These are phyloP conservation scores for Pomatorhinus ruficollis DNA, from an alignment of 2,113 vertebrate species.

Conservation along the genomic window DNA sequence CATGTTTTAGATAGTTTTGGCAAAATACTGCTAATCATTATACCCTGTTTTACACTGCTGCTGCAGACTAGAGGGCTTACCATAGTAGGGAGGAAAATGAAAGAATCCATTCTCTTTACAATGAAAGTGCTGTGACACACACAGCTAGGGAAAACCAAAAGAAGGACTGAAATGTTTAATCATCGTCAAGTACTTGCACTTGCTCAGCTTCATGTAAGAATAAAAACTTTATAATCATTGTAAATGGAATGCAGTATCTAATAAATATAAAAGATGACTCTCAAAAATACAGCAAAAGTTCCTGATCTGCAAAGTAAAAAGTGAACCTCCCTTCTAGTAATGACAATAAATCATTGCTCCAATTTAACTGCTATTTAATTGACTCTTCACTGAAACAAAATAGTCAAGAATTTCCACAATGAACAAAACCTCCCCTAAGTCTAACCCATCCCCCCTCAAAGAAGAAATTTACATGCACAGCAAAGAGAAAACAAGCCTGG, in stretches of 20 bases:
- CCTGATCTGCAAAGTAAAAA: neutral
- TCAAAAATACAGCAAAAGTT: neutral
- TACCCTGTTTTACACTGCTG: neutral
- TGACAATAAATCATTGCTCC: neutral
- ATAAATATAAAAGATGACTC: neutral
- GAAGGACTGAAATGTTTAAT: neutral
- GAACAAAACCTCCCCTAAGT: neutral
- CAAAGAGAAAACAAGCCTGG: neutral
- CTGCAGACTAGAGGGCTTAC: neutral
- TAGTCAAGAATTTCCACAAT: neutral
- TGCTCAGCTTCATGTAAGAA: neutral
- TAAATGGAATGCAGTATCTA: neutral
- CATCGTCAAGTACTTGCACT: neutral
- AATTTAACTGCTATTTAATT: neutral
- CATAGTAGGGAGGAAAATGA: accelerated
- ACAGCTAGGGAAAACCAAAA: neutral
- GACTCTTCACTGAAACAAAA: neutral
- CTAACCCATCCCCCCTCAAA: accelerated
- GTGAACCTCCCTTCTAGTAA: neutral
- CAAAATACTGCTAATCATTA: neutral
- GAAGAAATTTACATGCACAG: neutral
- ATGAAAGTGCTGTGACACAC: neutral
- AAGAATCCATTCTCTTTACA: neutral
- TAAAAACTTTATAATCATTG: neutral
- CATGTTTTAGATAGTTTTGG: neutral